phyloP scores from a whole-genome alignment of 2,888 invertebrate species.

The Cantharis flavilabris region DNA sequence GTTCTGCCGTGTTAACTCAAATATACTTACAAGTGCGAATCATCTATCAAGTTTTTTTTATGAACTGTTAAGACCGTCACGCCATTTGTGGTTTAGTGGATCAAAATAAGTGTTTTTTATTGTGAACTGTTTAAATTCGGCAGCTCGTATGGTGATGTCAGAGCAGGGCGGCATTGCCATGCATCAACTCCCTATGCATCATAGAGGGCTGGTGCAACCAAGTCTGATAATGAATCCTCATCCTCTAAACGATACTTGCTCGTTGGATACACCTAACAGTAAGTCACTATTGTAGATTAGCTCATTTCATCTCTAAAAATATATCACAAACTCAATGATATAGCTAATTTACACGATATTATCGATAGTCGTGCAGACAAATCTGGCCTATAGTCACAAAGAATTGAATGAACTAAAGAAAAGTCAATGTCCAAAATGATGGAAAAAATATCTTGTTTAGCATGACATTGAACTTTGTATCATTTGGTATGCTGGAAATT shows the following conservation, averaged over 20 bases:
- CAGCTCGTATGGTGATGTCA: conserved; percentile 66
- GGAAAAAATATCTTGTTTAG: not conserved
- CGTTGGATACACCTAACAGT: conserved; percentile 53
- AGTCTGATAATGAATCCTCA: conserved; percentile 65
- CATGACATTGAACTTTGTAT: not conserved
- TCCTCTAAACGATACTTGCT: conserved; percentile 48
- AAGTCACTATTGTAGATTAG: conserved; percentile 38
- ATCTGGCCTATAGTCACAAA: not conserved
- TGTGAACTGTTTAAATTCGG: conserved; percentile 34
- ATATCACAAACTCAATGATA: not conserved
- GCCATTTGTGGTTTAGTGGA: conserved; percentile 7
- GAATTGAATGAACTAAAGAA: not conserved
- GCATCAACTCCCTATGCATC: conserved; percentile 65
- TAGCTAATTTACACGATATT: not conserved
- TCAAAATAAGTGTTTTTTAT: conserved; percentile 20
- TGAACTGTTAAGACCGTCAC: not conserved
- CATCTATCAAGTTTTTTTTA: not conserved
- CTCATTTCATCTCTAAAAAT: not conserved
- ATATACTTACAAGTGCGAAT: not conserved
- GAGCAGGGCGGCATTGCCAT: conserved; percentile 69
- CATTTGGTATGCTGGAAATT: not conserved
- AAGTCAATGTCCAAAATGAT: not conserved
- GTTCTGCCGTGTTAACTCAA: not conserved
- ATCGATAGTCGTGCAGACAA: not conserved
- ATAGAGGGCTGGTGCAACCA: conserved; percentile 62